Evolutionary conservation across 2,797 vertebrate genomes (phyloP).

Genomic region (Microctenopoma stevenorrisi): DNA sequence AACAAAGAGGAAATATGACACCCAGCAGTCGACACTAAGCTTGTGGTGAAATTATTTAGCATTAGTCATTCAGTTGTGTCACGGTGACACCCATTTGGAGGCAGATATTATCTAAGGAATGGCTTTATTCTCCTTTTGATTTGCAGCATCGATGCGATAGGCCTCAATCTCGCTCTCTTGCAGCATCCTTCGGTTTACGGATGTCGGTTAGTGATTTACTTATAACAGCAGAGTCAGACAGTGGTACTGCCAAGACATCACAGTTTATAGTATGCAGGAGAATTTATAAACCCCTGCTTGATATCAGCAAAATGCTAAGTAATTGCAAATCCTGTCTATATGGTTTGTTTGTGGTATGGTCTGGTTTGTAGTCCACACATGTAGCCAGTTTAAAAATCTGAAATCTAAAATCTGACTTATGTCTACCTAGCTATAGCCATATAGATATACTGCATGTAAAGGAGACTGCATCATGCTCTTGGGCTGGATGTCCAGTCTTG

Average conservation of each 20-base stretch:
- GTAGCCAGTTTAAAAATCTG: neutral
- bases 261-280: slow-evolving; percentile 5
- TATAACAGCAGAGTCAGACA: slow-evolving; percentile 36
- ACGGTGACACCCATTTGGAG: slow-evolving; percentile 56
- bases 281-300: neutral
- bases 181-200: slow-evolving; percentile 17
- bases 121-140: neutral
- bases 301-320: neutral
- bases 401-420: too few relatives aligned
- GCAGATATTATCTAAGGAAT: slow-evolving; percentile 18
- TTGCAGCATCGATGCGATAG: slow-evolving; percentile 12
- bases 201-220: slow-evolving; percentile 60
- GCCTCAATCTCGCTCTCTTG: slow-evolving; percentile 16
- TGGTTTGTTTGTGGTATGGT: neutral
- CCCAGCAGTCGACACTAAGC: neutral
- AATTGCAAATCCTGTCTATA: neutral
- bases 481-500: neutral
- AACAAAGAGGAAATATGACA: slow-evolving; percentile 6
- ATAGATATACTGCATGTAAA: too few relatives aligned
- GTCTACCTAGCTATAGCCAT: too few relatives aligned
- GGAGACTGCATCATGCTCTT: neutral
- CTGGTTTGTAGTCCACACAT: neutral
- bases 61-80: slow-evolving; percentile 43
- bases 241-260: slow-evolving; percentile 53
- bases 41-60: slow-evolving; percentile 24